Evolutionary conservation across 2,888 invertebrate species (phyloP).

Genomic region (Dorcus parallelipipedus): DNA sequence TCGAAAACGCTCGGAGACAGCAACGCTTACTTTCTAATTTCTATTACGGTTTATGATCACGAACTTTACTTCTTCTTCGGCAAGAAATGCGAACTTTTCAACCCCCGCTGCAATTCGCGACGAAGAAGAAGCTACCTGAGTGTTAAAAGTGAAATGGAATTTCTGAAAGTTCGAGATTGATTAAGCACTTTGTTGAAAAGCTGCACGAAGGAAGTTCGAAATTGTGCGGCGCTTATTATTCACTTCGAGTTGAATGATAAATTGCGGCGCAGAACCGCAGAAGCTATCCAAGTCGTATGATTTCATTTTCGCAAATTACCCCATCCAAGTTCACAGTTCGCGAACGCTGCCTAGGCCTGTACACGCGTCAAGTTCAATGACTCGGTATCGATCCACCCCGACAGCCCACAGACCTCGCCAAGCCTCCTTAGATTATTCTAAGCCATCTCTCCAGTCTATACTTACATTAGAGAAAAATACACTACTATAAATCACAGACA

Average conservation of each 20-base stretch:
- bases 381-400: conserved; percentile 34
- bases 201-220: too few species aligned
- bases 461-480: conserved; percentile 23
- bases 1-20: too few species aligned
- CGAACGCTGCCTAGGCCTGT: conserved; percentile 2
- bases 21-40: too few species aligned
- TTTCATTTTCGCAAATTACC: background rate
- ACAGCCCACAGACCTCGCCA: conserved; percentile 35
- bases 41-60: too few species aligned
- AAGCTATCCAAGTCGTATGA: background rate
- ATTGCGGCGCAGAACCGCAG: background rate
- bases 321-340: background rate
- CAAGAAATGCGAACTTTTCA: too few species aligned
- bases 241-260: background rate
- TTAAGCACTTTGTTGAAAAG: too few species aligned
- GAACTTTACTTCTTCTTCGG: too few species aligned
- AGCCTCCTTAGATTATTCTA: conserved; percentile 25
- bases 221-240: too few species aligned
- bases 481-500: conserved; percentile 21
- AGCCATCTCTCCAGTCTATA: conserved; percentile 22
- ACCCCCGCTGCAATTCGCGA: too few species aligned
- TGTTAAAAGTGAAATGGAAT: too few species aligned
- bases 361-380: conserved; percentile 39
- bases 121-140: too few species aligned
- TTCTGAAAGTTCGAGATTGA: too few species aligned